phyloP scores from a whole-genome alignment of 2,888 invertebrate genomes.

The Hirtodrosophila duncani region DNA sequence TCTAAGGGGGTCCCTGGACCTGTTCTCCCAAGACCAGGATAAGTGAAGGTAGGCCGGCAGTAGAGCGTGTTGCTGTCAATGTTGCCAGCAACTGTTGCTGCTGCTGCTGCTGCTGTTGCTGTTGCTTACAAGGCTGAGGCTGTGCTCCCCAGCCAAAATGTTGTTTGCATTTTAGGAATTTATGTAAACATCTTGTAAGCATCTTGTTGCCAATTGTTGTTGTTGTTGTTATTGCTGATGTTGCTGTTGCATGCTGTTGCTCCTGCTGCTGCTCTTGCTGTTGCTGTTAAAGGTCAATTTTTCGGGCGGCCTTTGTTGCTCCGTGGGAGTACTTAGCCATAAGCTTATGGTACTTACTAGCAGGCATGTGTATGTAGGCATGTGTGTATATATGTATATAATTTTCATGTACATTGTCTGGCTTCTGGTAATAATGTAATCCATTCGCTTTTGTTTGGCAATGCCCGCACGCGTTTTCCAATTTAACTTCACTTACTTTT shows the following conservation, averaged over 20 bases:
- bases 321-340: conserved; percentile 66
- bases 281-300: conserved; percentile 68
- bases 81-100: conserved; percentile 38
- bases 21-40: no score
- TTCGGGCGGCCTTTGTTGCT: conserved; percentile 36
- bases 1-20: conserved; percentile 29
- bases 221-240: conserved; percentile 22
- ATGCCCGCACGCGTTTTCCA: conserved; percentile 68
- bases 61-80: conserved; percentile 72
- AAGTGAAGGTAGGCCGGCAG: conserved; percentile 18
- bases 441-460: conserved; percentile 50
- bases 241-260: conserved; percentile 16
- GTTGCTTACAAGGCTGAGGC: conserved; percentile 17
- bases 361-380: no score
- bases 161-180: conserved; percentile 76
- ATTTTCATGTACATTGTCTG: no score
- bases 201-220: conserved; percentile 44
- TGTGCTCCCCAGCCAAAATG: conserved; percentile 42
- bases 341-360: no score
- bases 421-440: no score
- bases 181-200: conserved; percentile 75
- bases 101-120: conserved; percentile 1
- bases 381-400: no score
- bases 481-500: conserved; percentile 59
- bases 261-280: conserved; percentile 31